Evolutionary conservation across 2,888 invertebrate genomes (phyloP).

Genomic region (Platycheirus rosarum): DNA sequence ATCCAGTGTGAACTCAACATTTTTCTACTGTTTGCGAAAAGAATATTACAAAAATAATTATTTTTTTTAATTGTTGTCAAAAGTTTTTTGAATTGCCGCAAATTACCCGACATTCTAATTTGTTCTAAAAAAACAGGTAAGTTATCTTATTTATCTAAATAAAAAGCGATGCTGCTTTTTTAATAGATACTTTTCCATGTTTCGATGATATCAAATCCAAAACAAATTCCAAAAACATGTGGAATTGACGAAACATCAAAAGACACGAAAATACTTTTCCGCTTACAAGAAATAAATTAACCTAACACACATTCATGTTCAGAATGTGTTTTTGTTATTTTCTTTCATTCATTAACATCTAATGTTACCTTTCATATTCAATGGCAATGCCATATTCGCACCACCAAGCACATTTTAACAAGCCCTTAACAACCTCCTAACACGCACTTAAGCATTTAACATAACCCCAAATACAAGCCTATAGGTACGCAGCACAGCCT

Average conservation of each 20-base stretch:
- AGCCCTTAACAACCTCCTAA: conserved; percentile 30
- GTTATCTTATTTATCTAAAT: no score
- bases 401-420: conserved; percentile 28
- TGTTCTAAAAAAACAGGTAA: no score
- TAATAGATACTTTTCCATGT: no score
- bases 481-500: conserved; percentile 14
- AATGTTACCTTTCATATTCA: conserved; percentile 15
- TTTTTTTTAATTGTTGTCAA: no score
- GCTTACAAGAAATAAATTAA: not conserved
- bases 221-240: no score
- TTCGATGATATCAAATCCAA: no score
- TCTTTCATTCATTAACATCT: conserved; percentile 21
- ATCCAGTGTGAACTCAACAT: no score
- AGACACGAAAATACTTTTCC: not conserved
- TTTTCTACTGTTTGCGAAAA: no score
- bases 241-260: not conserved
- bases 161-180: no score
- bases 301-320: conserved; percentile 11
- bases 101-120: no score
- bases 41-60: no score
- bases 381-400: conserved; percentile 30
- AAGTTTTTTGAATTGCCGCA: no score
- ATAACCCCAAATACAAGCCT: not conserved
- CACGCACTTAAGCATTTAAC: conserved; percentile 34
- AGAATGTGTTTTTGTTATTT: conserved; percentile 22